Evolutionary conservation across 2,888 invertebrate genomes (phyloP), one percentile per base, ranked within the genome.

Genomic region (Drosophila tripunctata): DNA sequence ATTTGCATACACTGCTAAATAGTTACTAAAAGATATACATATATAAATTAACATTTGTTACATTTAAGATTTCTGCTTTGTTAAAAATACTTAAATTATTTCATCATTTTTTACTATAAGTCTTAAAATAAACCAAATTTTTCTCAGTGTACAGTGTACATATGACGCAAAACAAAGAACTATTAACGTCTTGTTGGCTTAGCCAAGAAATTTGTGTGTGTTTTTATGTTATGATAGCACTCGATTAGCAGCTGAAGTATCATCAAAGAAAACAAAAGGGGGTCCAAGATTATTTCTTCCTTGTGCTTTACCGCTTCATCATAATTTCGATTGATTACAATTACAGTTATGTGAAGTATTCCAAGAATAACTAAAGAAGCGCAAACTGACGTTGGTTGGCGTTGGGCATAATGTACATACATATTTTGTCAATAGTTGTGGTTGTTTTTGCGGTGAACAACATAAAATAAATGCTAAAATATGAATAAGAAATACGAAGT

Each of bases 271-370:
- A 6, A 8, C 27, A 10, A 27, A 15, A 8, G 12, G 4, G 3
- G 8, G 27, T 7, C 27, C 10, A 27, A n/a, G 12, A 2, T 21
- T 14, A 8, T 33, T 6, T 30, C 10, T 4, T 14, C 8, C 45
- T 21, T 21, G 7, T n/a, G 22, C 1, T n/a, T 12, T 35, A 15
- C 22, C 10, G 17, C 24, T 33, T 33, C 21, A 33, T 33, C 24
- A 24, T 24, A 36, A 36, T 24, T n/a, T n/a, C 48, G n/a, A 48
- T 47, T 36, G 24, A 48, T 35, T 24, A 36, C 5, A 36, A 36
- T 35, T 35, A 35, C 35, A 14, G 21, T 7, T 21, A 24, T 4
- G 8, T 8, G 4, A 22, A 41, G 12, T 6, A 21, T 6, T 12
- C 33, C 15, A 21, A 8, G 21, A 21, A 31, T 35, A 22, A 6